Evolutionary conservation across 2,888 invertebrate species (phyloP), one percentile per base, ranked within the genome.

Genomic region (Dascillus cervinus): DNA sequence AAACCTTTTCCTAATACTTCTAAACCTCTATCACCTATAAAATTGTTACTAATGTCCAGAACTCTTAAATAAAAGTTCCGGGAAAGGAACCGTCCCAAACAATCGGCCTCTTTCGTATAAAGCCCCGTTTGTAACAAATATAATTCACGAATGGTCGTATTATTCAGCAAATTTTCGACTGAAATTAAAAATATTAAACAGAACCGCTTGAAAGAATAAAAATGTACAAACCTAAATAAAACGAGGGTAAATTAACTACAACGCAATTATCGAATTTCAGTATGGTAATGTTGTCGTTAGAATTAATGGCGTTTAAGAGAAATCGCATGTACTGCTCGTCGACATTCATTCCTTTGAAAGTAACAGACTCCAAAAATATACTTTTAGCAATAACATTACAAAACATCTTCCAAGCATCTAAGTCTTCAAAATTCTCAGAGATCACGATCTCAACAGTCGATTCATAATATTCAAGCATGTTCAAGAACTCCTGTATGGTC

Each of bases 21-120:
- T 11, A 62, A 41, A 3, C 62, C 62, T 21, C 60, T 47, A 44
- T 62, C 62, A 10, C 62, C 62, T 30, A 62, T 56, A 36, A 48
- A 51, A 44, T 62, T 62, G 42, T 62, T 61, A 43, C 60, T 58
- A 17, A 62, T 53, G 42, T 62, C 59, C 30, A 62, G 45, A 10
- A 62, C 56, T 47, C 54, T 53, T 13, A 62, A 44, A 29, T 51
- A 48, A 25, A 34, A 47, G 39, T 61, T 61, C 25, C 49, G 52
- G 26, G 42, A 44, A 21, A 62, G 42, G 30, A 58, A 55, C 30
- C 50, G 42, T 8, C 58, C 53, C 19, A 62, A 39, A 24, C 52
- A 43, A 34, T 61, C 60, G 11, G 61, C 60, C 46, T 62, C 62
- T 47, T 55, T 59, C 10, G 58, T 57, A 34, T 59, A 62, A 15